phyloP scores from a whole-genome alignment of 1,140 invertebrate species.

The Zelostemma sp. region DNA sequence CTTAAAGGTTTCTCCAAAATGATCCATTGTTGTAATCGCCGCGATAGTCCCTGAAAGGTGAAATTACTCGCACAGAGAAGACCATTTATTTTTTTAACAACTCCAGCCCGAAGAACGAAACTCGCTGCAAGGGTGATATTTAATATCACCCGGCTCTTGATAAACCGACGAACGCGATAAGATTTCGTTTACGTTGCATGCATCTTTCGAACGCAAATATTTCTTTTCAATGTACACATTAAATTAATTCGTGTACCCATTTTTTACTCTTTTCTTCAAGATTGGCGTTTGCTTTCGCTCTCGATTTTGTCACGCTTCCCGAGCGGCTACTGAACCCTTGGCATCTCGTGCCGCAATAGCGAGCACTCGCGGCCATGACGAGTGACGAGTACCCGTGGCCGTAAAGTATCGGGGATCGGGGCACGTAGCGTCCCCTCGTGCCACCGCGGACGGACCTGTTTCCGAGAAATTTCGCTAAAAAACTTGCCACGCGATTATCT shows the following conservation, averaged over 20 bases:
- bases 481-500: constrained; percentile 44
- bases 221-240: too few relatives aligned
- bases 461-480: constrained; percentile 50
- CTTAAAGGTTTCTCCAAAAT: too few relatives aligned
- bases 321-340: constrained; percentile 38
- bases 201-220: too few relatives aligned
- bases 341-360: constrained; percentile 30
- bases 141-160: background rate
- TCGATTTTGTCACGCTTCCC: constrained; percentile 38
- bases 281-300: constrained; percentile 1
- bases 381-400: constrained; percentile 34
- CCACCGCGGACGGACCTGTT: constrained; percentile 39
- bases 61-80: too few relatives aligned
- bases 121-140: background rate
- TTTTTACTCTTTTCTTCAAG: too few relatives aligned
- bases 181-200: too few relatives aligned
- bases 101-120: background rate
- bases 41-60: too few relatives aligned
- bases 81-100: background rate
- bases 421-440: constrained; percentile 15
- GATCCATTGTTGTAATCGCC: too few relatives aligned
- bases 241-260: too few relatives aligned
- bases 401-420: constrained; percentile 18
- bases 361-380: constrained; percentile 30
- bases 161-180: background rate